Evolutionary conservation across 2,113 vertebrate species (phyloP), one percentile per base, ranked within the genome.

Genomic region (Elanus axillaris): DNA sequence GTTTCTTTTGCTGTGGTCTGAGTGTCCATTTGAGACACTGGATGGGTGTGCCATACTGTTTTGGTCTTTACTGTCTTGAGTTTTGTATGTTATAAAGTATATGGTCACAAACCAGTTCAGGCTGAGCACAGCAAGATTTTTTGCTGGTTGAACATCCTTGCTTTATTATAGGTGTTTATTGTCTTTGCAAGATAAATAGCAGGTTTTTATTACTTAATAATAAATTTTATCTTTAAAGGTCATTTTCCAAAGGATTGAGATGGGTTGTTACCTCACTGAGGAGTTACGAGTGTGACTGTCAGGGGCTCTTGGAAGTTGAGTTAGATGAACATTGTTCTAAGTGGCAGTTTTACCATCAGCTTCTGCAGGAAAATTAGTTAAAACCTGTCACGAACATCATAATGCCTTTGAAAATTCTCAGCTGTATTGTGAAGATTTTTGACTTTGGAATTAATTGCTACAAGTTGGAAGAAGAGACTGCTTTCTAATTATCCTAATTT

Each of bases 161-260:
- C 43, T 81, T 93, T 92, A 62, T 88, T 92, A 16, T 22, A 43
- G 43, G 43, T 64, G 53, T 91, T 87, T 90, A 71, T 68, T 79
- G 53, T 71, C 69, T 55, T 11, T 84, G 42, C 50, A 73, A 89
- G 86, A 90, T 96, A 89, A 88, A 47, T 74, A 92, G 45, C 79
- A 69, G 42, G 15, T 1, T 18, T 90, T 91, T 93, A 90, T 95
- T 91, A 55, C 60, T 94, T 94, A 74, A 7, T 88, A 90, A 16
- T 88, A 80, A 90, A 36, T 84, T 95, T 94, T 96, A 79, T 96
- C 92, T 96, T 93, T 59, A 56, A 90, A 84, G 91, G 91, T 91
- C 43, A 4, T 91, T 97, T 92, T 96, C 76, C 74, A 32, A 60
- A 90, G 84, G 53, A 64, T 79, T 58, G 73, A 78, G 67, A 59